Evolutionary conservation across 2,113 vertebrate species (phyloP).

Genomic region (Mustela lutreola): DNA sequence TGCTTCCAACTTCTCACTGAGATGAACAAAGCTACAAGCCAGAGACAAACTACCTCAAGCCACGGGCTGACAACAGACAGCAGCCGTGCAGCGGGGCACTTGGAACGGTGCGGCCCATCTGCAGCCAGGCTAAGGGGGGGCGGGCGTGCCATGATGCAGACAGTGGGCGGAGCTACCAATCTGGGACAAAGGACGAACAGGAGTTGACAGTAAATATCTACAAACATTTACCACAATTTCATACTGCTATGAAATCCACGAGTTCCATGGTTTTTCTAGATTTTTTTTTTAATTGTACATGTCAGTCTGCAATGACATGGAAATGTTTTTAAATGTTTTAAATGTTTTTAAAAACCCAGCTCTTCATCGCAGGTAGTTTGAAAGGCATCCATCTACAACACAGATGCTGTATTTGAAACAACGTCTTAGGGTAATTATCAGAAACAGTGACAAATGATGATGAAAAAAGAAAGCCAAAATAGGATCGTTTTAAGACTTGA

Average conservation of each 20-base stretch:
- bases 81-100: rapidly evolving
- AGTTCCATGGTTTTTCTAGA: background rate
- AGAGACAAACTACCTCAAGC: background rate
- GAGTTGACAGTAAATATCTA: background rate
- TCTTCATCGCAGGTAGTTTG: background rate
- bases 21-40: background rate
- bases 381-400: background rate
- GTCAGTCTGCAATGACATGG: background rate
- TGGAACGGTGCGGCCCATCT: rapidly evolving
- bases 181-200: background rate
- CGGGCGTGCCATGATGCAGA: background rate
- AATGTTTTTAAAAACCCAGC: background rate
- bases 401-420: background rate
- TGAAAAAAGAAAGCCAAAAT: background rate
- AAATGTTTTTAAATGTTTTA: background rate
- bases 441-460: background rate
- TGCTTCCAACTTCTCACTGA: background rate
- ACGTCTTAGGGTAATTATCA: background rate
- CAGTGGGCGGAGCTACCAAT: rapidly evolving
- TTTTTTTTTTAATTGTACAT: background rate
- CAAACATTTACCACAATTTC: background rate
- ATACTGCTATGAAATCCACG: background rate
- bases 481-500: background rate
- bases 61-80: background rate
- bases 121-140: rapidly evolving